Evolutionary conservation across 1,140 invertebrate species (phyloP).

Genomic region (Trichonephila clavipes): DNA sequence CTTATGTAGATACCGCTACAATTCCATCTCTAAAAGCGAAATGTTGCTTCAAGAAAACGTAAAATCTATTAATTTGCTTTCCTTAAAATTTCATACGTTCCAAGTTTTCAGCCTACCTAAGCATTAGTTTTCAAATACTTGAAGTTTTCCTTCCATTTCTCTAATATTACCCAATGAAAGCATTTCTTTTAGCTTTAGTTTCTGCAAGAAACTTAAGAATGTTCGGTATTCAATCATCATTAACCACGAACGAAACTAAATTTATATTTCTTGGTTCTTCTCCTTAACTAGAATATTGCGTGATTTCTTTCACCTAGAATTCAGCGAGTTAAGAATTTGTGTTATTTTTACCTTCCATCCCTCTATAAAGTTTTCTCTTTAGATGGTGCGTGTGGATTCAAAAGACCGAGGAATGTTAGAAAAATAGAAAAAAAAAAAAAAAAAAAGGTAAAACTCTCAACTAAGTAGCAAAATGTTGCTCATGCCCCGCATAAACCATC

Average conservation of each 20-base stretch:
- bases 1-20: too few species aligned
- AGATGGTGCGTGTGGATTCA: slow-evolving; percentile 19
- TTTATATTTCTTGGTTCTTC: neutral
- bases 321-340: neutral
- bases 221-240: neutral
- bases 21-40: too few species aligned
- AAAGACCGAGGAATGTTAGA: slow-evolving; percentile 1
- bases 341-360: neutral
- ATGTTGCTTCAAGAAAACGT: too few species aligned
- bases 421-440: neutral
- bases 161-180: neutral
- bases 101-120: too few species aligned
- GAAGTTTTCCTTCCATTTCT: neutral
- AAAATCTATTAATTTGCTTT: too few species aligned
- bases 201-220: too few species aligned
- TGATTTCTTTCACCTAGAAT: slow-evolving; percentile 36
- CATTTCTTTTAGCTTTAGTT: neutral
- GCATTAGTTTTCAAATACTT: too few species aligned
- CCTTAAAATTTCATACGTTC: too few species aligned
- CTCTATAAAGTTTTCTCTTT: slow-evolving; percentile 7
- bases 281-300: slow-evolving; percentile 36
- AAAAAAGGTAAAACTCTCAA: neutral
- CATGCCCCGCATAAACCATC: slow-evolving; percentile 42
- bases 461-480: slow-evolving; percentile 15
- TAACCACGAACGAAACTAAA: neutral